Conservation (phyloP, 2,113 vertebrate genomes). For the Paracyprichromis sp. region DNA sequence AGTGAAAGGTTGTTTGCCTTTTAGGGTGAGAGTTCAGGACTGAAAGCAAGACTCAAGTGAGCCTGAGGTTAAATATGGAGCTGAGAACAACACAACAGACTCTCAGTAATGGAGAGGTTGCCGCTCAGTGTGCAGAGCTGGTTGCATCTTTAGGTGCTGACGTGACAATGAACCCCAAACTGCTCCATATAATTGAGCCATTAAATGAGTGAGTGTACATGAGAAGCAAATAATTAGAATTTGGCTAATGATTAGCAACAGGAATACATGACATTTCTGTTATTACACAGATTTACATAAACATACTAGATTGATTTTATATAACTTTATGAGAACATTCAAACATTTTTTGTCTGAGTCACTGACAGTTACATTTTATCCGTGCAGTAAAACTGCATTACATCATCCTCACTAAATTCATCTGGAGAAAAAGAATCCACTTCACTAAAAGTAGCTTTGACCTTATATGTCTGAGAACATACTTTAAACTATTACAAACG, state of each 20-base stretch:
- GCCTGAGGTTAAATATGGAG: background rate
- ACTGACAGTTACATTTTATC: background rate
- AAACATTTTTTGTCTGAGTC: background rate
- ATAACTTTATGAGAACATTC: background rate
- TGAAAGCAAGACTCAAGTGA: background rate
- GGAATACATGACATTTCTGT: background rate
- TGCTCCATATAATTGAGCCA: background rate
- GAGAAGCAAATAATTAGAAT: background rate
- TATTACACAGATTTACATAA: background rate
- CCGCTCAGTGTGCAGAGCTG: background rate
- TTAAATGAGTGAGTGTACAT: background rate
- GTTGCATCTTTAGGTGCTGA: background rate
- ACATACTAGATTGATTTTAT: background rate
- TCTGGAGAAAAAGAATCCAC: background rate
- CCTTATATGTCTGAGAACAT: background rate
- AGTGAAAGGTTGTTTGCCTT: background rate
- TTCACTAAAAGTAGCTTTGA: background rate
- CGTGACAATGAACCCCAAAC: background rate
- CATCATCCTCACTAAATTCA: background rate
- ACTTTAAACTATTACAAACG: background rate
- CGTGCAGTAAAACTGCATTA: background rate
- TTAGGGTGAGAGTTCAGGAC: background rate
- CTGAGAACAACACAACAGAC: background rate
- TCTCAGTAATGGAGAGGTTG: background rate
- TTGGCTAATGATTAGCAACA: background rate